These are phyloP conservation scores for Cavia aperea DNA, from an alignment of 2,113 vertebrate genomes.

Conservation along the genomic window DNA sequence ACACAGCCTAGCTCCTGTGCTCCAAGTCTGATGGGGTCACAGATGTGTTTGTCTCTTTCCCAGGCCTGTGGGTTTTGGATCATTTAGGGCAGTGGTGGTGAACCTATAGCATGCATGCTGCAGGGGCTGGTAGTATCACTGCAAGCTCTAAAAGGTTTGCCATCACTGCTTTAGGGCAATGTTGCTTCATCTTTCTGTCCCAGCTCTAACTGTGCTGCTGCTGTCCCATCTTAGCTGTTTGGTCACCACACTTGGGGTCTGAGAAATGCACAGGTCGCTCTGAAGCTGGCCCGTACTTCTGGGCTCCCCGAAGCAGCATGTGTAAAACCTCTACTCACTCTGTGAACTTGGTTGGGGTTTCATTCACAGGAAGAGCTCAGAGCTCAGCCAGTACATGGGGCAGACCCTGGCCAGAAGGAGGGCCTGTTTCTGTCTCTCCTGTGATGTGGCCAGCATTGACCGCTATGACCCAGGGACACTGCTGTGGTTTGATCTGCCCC, in stretches of 20 bases:
- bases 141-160: neutral
- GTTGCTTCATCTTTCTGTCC: neutral
- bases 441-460: neutral
- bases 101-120: neutral
- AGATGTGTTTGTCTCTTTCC: neutral
- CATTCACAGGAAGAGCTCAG: too few species aligned
- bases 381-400: neutral
- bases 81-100: neutral
- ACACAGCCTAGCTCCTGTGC: neutral
- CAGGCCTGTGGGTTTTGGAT: neutral
- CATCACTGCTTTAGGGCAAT: neutral
- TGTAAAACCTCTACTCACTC: accelerated
- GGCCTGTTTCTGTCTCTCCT: neutral
- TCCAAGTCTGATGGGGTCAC: too few species aligned
- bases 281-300: neutral
- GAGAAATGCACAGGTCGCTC: accelerated
- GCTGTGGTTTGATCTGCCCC: neutral
- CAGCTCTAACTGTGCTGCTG: neutral
- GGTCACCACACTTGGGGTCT: accelerated
- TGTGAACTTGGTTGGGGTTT: accelerated
- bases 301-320: neutral
- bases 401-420: neutral
- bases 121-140: neutral
- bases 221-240: neutral
- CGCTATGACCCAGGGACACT: too few species aligned